Percentiles rank a stretch among this genome's conserved stretches.
Evolutionary conservation across 1,140 invertebrate species (phyloP).

Genomic region (Meloidogyne floridensis): DNA sequence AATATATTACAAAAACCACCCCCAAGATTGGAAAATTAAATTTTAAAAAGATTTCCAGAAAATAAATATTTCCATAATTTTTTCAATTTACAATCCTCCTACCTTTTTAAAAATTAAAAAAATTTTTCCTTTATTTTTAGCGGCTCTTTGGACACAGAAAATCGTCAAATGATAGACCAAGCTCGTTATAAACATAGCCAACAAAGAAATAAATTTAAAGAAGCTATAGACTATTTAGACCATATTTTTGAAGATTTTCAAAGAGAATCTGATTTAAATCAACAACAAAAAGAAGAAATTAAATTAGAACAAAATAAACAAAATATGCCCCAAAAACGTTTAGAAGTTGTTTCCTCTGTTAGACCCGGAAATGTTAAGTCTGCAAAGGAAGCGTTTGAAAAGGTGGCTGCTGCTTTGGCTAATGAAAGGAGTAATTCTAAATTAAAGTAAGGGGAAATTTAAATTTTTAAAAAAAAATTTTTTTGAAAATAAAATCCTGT

Average conservation of each 20-base stretch:
- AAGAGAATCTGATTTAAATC: slow-evolving; percentile 48
- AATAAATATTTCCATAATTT: too few species aligned
- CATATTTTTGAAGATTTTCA: slow-evolving; percentile 66
- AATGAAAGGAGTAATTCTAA: slow-evolving; percentile 8
- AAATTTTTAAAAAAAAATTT: neutral
- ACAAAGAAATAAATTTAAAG: slow-evolving; percentile 64
- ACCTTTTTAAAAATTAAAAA: slow-evolving; percentile 2
- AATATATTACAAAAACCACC: too few species aligned
- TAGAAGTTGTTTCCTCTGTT: slow-evolving; percentile 18
- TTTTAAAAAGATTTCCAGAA: too few species aligned
- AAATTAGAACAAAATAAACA: neutral
- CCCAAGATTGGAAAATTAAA: too few species aligned
- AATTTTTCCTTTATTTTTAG: slow-evolving; percentile 46
- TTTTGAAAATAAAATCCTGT: neutral
- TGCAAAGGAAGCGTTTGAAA: slow-evolving; percentile 31
- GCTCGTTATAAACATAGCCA: slow-evolving; percentile 54
- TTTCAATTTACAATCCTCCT: neutral
- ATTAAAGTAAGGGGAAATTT: neutral
- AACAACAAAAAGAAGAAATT: slow-evolving; percentile 13
- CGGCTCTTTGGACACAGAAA: slow-evolving; percentile 56
- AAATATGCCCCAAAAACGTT: neutral
- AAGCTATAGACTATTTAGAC: slow-evolving; percentile 65
- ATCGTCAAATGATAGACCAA: slow-evolving; percentile 63
- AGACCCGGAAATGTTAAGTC: slow-evolving; percentile 23
- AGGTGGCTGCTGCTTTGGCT: slow-evolving; percentile 30